Percentiles rank a stretch among this genome's conserved stretches.
Conservation (phyloP, 2,888 invertebrate genomes). For the Oxycera nigricornis region DNA sequence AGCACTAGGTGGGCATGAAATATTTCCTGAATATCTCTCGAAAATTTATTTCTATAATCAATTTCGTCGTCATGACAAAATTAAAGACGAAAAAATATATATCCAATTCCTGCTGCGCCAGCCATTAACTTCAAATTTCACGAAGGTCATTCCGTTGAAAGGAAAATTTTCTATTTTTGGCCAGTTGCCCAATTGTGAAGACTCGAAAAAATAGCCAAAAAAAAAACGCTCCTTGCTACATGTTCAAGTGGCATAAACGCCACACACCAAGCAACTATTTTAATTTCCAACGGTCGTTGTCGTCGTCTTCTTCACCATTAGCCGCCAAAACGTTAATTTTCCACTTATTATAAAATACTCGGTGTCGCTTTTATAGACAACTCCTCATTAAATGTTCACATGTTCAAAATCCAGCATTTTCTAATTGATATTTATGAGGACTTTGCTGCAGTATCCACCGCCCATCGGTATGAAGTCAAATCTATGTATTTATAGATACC, state of each 20-base stretch:
- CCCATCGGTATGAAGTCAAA: not conserved
- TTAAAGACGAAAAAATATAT: too few species aligned
- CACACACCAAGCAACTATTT: not conserved
- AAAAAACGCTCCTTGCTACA: not conserved
- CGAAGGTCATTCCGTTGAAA: not conserved
- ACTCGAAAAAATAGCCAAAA: not conserved
- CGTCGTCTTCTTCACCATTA: not conserved
- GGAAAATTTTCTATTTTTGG: not conserved
- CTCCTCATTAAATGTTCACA: not conserved
- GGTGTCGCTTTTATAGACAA: not conserved
- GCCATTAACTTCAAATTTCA: too few species aligned
- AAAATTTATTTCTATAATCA: too few species aligned
- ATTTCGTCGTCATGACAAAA: too few species aligned
- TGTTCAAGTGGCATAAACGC: not conserved
- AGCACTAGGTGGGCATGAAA: too few species aligned
- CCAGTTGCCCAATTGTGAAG: not conserved
- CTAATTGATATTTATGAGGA: constrained; percentile 3
- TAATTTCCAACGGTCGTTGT: not conserved
- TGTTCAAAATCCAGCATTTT: not conserved
- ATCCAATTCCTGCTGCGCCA: too few species aligned
- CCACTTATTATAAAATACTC: not conserved
- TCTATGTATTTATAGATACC: not conserved
- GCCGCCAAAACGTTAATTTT: not conserved
- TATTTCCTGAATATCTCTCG: too few species aligned
- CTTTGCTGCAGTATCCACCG: not conserved